Conservation (phyloP, 2,888 invertebrate genomes). For the Charanyca ferruginea region DNA sequence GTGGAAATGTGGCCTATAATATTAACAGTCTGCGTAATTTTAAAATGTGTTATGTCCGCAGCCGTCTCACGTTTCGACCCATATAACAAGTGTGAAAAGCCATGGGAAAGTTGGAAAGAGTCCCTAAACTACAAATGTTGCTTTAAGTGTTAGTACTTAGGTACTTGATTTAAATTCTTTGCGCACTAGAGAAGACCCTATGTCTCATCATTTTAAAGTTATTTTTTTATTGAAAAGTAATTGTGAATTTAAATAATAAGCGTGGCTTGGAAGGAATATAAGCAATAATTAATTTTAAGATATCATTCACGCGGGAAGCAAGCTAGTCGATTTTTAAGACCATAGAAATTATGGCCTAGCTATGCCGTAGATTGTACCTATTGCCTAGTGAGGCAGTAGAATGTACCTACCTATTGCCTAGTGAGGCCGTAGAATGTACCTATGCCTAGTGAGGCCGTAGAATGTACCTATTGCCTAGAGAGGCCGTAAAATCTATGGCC, state of each 20-base stretch:
- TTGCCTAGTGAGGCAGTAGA: too few relatives aligned
- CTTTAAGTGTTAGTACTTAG: conserved; percentile 30
- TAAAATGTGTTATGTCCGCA: too few relatives aligned
- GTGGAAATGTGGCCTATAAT: conserved; percentile 14
- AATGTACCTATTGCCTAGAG: too few relatives aligned
- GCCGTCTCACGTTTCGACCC: too few relatives aligned
- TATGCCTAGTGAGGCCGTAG: too few relatives aligned
- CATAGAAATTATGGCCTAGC: too few relatives aligned
- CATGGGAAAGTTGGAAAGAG: too few relatives aligned
- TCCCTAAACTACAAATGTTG: conserved; percentile 17
- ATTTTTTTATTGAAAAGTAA: conserved; percentile 8
- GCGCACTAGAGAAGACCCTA: not conserved
- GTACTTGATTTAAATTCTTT: conserved; percentile 31
- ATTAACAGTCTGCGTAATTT: conserved; percentile 13
- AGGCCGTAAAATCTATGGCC: too few relatives aligned
- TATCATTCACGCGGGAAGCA: conserved; percentile 36
- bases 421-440: too few relatives aligned
- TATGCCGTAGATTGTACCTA: too few relatives aligned
- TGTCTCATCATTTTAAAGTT: conserved; percentile 14
- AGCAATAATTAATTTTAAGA: conserved; percentile 65
- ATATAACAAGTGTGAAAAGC: too few relatives aligned
- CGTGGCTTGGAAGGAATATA: conserved; percentile 35
- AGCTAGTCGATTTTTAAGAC: conserved; percentile 49
- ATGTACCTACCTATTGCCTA: too few relatives aligned
- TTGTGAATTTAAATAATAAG: conserved; percentile 20